Evolutionary conservation across 2,797 vertebrate species (phyloP).

Genomic region (Mus minutoides): DNA sequence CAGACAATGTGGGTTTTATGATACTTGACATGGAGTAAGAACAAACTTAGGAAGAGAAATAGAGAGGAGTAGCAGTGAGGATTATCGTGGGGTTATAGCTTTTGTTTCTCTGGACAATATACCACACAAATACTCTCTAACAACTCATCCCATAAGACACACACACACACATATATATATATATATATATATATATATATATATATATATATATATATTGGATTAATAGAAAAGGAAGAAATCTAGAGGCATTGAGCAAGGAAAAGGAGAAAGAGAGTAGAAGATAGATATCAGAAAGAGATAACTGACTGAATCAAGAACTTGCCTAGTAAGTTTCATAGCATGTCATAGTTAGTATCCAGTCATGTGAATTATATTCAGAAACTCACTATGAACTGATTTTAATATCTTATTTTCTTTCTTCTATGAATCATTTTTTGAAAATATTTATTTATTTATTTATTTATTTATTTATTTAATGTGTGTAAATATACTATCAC

Average conservation of each 20-base stretch:
- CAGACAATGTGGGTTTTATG: neutral
- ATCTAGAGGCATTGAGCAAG: accelerated
- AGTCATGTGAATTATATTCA: neutral
- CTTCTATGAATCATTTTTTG: no score
- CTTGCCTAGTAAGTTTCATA: constrained; percentile 2
- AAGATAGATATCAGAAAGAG: neutral
- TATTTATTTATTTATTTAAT: no score
- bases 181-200: no score
- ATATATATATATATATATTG: neutral
- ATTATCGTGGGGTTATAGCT: accelerated
- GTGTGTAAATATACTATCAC: no score
- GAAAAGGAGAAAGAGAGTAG: accelerated
- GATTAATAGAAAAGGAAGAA: neutral
- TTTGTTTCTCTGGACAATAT: neutral
- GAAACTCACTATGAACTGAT: neutral
- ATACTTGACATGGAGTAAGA: neutral
- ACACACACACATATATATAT: no score
- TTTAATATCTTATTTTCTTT: constrained; percentile 19
- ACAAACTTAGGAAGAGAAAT: neutral
- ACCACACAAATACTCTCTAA: neutral
- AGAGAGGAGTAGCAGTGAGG: neutral
- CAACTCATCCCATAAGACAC: neutral
- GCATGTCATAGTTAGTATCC: neutral
- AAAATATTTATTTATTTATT: no score
- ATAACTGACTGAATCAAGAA: neutral